Base-by-base conservation (phyloP, 2,797 vertebrate species). In the Arrhamphus sclerolepis region DNA sequence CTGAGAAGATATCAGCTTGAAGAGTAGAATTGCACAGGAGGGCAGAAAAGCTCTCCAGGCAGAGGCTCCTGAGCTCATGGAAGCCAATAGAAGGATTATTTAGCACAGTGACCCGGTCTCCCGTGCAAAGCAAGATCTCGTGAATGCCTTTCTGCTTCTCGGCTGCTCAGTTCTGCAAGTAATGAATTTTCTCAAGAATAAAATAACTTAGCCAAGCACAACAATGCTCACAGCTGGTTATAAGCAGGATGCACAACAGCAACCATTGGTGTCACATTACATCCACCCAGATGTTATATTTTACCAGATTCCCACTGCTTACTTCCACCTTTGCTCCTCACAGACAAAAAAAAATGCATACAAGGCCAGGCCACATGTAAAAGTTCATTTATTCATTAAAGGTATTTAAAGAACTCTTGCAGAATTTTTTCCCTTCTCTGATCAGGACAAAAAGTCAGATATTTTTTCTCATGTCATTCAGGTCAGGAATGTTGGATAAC, bases 401-500 rank as follows among this genome's bases (percentile, higher is more conserved):
- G 72, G 70, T 46, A 66, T 72, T 70, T 38, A 14, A 14, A 50
- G 46, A 69, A 43, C 9, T 3, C 24, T 26, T 21, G 10, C 16
- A 43, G 24, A 55, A 43, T 19, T 51, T 14, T 38, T 19, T 39
- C 24, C 13, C 14, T 62, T 77, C 51, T 54, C 56, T 62, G 57
- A 19, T 54, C 47, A 70, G 48, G 53, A 48, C 61, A 51, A n/a
- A 68, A 46, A 42, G 80, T 74, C 52, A 78, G 2, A 6, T 26
- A 56, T 72, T 75, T 83, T 81, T 82, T 71, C 78, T 55, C 67
- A 64, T 67, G 70, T 79, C 65, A 60, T 72, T 57, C 47, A 63
- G 72, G 77, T 81, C 78, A 83, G 69, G 77, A 82, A 86, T 85
- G 80, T 84, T 70, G 77, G 79, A 82, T 83, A 80, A 77, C 67